Percentiles rank a stretch among this genome's conserved stretches.
Evolutionary conservation across 1,140 invertebrate genomes (phyloP).

Genomic region (Hormaphis cornu): DNA sequence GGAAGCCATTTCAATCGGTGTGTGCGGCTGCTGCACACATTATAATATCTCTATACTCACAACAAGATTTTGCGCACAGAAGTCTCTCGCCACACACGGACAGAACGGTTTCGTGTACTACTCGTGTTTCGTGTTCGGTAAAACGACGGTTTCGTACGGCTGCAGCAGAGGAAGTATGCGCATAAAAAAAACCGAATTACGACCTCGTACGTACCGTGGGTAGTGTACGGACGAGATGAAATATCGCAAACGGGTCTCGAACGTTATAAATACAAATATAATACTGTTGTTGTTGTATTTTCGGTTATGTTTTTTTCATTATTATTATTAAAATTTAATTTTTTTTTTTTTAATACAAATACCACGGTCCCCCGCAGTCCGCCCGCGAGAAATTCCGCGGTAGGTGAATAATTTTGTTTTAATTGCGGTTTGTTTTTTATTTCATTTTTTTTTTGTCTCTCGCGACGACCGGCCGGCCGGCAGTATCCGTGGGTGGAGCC

Average conservation of each 20-base stretch:
- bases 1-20: too few species aligned
- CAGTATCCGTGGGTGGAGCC: background rate
- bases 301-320: background rate
- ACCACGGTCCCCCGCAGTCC: too few species aligned
- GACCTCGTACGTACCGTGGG: conserved; percentile 3
- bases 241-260: conserved; percentile 28
- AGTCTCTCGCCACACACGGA: too few species aligned
- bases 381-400: too few species aligned
- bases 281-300: background rate
- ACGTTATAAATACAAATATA: background rate
- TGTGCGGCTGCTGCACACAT: too few species aligned
- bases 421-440: background rate
- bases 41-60: too few species aligned
- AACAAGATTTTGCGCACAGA: too few species aligned
- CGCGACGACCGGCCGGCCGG: background rate
- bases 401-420: conserved; percentile 1
- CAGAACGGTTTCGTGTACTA: too few species aligned
- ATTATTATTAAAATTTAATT: too few species aligned
- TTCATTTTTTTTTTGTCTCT: background rate
- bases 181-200: conserved; percentile 28
- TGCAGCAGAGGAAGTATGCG: background rate
- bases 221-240: conserved; percentile 13
- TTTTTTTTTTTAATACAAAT: too few species aligned
- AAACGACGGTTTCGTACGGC: too few species aligned
- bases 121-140: too few species aligned